Conservation (phyloP, 2,797 vertebrate genomes). For the Tragopan temminckii region DNA sequence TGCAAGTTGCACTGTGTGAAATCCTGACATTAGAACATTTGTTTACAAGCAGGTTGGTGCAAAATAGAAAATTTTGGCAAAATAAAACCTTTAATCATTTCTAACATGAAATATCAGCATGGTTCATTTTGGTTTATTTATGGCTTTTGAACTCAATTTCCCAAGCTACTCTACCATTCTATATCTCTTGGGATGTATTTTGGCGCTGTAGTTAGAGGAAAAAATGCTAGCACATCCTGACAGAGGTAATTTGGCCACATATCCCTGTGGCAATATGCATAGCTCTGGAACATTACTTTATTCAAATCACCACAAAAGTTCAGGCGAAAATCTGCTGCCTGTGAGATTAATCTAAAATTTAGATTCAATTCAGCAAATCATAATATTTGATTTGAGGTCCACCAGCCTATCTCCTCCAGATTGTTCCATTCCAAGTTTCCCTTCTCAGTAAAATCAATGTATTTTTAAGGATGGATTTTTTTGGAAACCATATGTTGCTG, state of each 20-base stretch:
- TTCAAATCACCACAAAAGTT: slow-evolving; percentile 60
- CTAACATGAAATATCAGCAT: neutral
- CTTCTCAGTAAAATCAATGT: slow-evolving; percentile 48
- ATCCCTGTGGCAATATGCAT: slow-evolving; percentile 36
- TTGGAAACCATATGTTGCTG: slow-evolving; percentile 67
- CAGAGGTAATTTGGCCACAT: slow-evolving; percentile 55
- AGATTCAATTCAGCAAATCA: slow-evolving; percentile 62
- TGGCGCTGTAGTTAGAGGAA: neutral
- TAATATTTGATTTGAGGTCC: slow-evolving; percentile 69
- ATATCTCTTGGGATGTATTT: neutral
- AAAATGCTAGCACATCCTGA: slow-evolving; percentile 26
- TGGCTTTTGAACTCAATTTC: slow-evolving; percentile 32
- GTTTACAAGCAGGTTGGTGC: neutral
- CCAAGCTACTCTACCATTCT: neutral
- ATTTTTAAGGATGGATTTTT: slow-evolving; percentile 55
- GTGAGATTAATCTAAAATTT: slow-evolving; percentile 64
- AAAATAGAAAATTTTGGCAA: slow-evolving; percentile 17
- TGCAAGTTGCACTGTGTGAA: neutral
- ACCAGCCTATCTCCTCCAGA: slow-evolving; percentile 29
- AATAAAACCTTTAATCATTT: neutral
- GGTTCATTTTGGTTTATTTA: slow-evolving; percentile 7
- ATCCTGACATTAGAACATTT: slow-evolving; percentile 2
- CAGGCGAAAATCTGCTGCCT: slow-evolving; percentile 48
- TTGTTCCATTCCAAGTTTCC: slow-evolving; percentile 36
- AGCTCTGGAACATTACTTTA: slow-evolving; percentile 27